Percentiles rank a stretch among this genome's conserved stretches.
Conservation (phyloP, 1,140 invertebrate species). For the Lanistes nyassanus region DNA sequence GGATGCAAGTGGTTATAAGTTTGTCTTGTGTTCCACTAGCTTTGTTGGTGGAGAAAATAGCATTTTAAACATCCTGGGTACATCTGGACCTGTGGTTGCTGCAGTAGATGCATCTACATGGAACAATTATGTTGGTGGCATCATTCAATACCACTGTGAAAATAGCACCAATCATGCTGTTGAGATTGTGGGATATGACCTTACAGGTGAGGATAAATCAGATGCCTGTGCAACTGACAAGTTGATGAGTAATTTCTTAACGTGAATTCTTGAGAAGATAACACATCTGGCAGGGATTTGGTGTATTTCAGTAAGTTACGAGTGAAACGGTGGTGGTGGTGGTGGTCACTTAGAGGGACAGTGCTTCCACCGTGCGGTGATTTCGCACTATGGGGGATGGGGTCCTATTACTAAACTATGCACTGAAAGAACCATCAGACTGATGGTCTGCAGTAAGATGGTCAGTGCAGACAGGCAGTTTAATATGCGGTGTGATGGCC, state of each 20-base stretch:
- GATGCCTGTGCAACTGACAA: no score
- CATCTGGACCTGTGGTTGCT: constrained; percentile 80
- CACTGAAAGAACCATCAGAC: no score
- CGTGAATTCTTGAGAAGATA: neutral
- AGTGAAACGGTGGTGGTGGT: neutral
- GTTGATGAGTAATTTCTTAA: neutral
- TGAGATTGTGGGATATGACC: constrained; percentile 84
- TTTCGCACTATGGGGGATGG: no score
- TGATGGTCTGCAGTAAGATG: no score
- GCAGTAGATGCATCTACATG: constrained; percentile 86
- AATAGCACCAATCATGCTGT: constrained; percentile 82
- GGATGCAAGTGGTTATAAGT: neutral
- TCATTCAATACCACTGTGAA: constrained; percentile 84
- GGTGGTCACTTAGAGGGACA: no score
- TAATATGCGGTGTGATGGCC: no score
- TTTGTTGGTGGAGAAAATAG: constrained; percentile 75
- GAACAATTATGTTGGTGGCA: constrained; percentile 88
- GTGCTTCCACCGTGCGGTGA: no score
- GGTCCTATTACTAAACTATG: no score
- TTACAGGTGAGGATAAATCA: constrained; percentile 67
- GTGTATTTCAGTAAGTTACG: neutral
- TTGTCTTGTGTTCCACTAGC: constrained; percentile 65
- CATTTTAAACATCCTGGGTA: constrained; percentile 74
- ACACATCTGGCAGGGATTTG: neutral
- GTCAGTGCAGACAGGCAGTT: no score